Conservation (phyloP, 1,140 invertebrate genomes). For the Battus philenor region DNA sequence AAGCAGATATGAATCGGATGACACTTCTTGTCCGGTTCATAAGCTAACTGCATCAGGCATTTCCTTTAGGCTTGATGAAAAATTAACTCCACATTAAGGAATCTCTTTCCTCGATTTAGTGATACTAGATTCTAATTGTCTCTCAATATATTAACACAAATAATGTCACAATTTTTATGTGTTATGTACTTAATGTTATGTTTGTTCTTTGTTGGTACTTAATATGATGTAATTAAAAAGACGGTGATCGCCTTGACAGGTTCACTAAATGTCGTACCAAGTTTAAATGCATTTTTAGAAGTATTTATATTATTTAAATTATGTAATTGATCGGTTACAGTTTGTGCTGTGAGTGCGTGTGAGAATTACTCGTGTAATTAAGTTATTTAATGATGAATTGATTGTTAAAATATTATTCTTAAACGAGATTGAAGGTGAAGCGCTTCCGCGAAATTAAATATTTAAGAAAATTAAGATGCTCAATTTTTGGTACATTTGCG, state of each 20-base stretch:
- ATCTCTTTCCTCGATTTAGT: slow-evolving; percentile 71
- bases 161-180: slow-evolving; percentile 67
- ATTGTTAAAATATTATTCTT: slow-evolving; percentile 51
- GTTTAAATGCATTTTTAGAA: slow-evolving; percentile 72
- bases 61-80: slow-evolving; percentile 32
- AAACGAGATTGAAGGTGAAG: slow-evolving; percentile 36
- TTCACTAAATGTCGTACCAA: slow-evolving; percentile 64
- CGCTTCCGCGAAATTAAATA: slow-evolving; percentile 37
- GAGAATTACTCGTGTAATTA: slow-evolving; percentile 63
- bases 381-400: slow-evolving; percentile 67
- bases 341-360: slow-evolving; percentile 66
- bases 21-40: slow-evolving; percentile 68
- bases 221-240: slow-evolving; percentile 42
- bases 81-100: slow-evolving; percentile 52
- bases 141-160: slow-evolving; percentile 64
- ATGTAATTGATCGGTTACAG: slow-evolving; percentile 58
- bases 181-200: slow-evolving; percentile 67
- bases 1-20: slow-evolving; percentile 64
- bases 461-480: slow-evolving; percentile 53
- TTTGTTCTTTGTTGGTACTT: slow-evolving; percentile 71
- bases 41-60: slow-evolving; percentile 29
- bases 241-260: slow-evolving; percentile 19
- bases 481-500: slow-evolving; percentile 66
- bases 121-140: slow-evolving; percentile 73
- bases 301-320: slow-evolving; percentile 71